A percentile compares a stretch with the other conserved stretches of the same genome.
phyloP scores from a whole-genome alignment of 2,113 vertebrate species.

The human region DNA sequence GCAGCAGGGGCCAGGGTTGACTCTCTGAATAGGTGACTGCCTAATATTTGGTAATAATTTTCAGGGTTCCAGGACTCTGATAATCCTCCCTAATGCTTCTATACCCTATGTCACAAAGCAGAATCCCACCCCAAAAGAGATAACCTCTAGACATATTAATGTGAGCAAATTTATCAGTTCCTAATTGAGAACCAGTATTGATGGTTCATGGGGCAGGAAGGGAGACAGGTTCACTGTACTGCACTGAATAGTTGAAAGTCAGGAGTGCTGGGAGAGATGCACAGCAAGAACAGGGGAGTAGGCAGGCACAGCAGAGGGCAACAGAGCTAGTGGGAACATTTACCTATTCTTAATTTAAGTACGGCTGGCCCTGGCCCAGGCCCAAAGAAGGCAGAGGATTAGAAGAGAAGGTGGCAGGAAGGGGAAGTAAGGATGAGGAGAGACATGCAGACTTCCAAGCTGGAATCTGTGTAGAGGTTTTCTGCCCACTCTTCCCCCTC shows the following conservation, averaged over 20 bases:
- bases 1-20: background rate
- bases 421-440: background rate
- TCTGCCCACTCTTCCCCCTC: background rate
- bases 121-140: background rate
- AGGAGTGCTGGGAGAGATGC: background rate
- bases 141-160: background rate
- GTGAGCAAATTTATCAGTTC: background rate
- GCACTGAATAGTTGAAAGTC: background rate
- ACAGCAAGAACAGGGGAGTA: background rate
- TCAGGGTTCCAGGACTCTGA: background rate
- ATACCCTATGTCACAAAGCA: background rate
- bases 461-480: conserved; percentile 64
- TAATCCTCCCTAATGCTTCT: background rate
- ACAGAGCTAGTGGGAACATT: background rate
- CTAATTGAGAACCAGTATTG: background rate
- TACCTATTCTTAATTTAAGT: background rate
- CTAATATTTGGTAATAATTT: background rate
- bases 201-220: background rate
- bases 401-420: background rate
- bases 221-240: no score
- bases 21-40: background rate
- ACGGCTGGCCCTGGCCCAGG: background rate
- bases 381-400: background rate
- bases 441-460: conserved; percentile 29
- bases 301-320: background rate